Percentiles rank a stretch among this genome's conserved stretches.
These are phyloP conservation scores for Rapana venosa DNA, from an alignment of 2,888 invertebrate genomes.

Conservation along the genomic window DNA sequence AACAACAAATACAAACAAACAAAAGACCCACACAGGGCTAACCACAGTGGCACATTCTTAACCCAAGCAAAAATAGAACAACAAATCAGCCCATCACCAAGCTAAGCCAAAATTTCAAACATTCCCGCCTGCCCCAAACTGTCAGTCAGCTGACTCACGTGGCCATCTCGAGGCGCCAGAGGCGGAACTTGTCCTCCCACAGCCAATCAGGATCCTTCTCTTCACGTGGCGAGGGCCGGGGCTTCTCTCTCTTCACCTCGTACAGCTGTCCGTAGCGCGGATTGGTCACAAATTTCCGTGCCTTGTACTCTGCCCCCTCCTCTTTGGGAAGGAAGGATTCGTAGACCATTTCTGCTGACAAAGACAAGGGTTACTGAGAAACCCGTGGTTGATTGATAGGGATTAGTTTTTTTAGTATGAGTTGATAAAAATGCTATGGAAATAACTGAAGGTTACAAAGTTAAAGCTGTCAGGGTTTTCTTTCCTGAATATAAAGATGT, in stretches of 20 bases:
- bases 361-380: neutral
- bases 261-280: constrained; percentile 65
- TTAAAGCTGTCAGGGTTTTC: too few species aligned
- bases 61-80: too few species aligned
- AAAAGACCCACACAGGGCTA: too few species aligned
- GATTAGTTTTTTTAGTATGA: too few species aligned
- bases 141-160: constrained; percentile 5
- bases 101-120: too few species aligned
- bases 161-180: constrained; percentile 59
- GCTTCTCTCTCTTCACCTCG: constrained; percentile 56
- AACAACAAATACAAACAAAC: too few species aligned
- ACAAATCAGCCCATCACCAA: too few species aligned
- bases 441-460: too few species aligned
- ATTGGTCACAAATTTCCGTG: constrained; percentile 63
- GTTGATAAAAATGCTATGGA: too few species aligned
- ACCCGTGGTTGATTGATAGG: too few species aligned
- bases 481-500: too few species aligned
- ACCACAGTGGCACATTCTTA: too few species aligned
- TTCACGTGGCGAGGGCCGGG: constrained; percentile 40
- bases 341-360: constrained; percentile 60
- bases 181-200: constrained; percentile 64
- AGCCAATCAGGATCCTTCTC: constrained; percentile 54
- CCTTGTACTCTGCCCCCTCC: constrained; percentile 53
- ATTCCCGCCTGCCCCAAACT: neutral
- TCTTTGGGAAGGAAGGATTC: constrained; percentile 56